Base-by-base conservation (phyloP, 2,113 vertebrate species). In the Aythya baeri region DNA sequence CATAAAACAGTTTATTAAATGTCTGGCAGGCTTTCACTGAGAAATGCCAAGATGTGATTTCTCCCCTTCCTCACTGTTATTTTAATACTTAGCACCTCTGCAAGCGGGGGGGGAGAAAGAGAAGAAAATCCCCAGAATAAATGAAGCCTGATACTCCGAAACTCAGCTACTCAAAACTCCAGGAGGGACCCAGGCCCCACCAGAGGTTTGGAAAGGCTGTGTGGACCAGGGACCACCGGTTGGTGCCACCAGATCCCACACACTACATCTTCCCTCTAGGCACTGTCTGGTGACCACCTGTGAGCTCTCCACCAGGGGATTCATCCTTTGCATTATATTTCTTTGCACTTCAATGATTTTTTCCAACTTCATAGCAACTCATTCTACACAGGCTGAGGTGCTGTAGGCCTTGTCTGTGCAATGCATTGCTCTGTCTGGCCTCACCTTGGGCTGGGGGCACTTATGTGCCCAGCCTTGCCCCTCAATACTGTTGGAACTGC, bases 1-100 rank as follows among this genome's bases (percentile, higher is more conserved):
- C 81, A 54, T 89, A 87, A 93, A 94, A 49, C 80, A 93, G 62
- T 91, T 95, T 92, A 96, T 96, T 94, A 96, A 94, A 94, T 62
- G 54, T 58, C 94, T 84, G 90, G 73, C 70, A 91, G 77, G 31
- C 74, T 89, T 93, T 94, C 83, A 82, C 88, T 89, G 50, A 88
- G 86, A 94, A 95, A 89, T 84, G 70, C 70, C 88, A 91, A 93
- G 61, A 92, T 66, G 66, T 82, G 93, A 93, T 82, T 96, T 92
- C 86, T 88, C 65, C 74, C 58, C 57, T 91, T 93, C 76, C 44
- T 93, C 2, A 0, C 50, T 91, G 83, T 92, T 95, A 81, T 87
- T 95, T 96, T 94, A 90, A 72, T 91, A 32, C 55, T 93, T 91
- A 76, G 62, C 86, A 70, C 86, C 81, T 84, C 62, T 91, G 77